Evolutionary conservation across 1,140 invertebrate species (phyloP).

Genomic region (Macrotrachela quadricornifera): DNA sequence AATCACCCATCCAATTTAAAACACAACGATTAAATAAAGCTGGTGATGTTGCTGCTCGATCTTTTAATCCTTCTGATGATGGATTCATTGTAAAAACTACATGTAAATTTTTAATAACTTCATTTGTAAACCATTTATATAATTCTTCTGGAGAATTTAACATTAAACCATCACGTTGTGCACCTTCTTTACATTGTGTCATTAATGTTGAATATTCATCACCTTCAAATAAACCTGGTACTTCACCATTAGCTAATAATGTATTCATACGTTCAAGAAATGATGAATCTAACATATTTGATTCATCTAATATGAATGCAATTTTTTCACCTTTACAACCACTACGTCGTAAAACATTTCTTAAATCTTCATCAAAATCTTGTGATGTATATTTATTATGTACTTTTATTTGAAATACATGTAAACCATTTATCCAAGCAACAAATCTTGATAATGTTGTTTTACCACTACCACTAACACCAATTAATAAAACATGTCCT

Average conservation of each 20-base stretch:
- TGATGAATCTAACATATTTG: slow-evolving; percentile 90
- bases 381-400: slow-evolving; percentile 96
- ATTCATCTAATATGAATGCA: slow-evolving; percentile 94
- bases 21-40: slow-evolving; percentile 98
- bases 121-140: slow-evolving; percentile 90
- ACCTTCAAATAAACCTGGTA: slow-evolving; percentile 36
- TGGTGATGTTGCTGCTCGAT: slow-evolving; percentile 88
- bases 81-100: slow-evolving; percentile 99
- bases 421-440: slow-evolving; percentile 97
- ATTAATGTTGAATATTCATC: slow-evolving; percentile 95
- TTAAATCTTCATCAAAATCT: slow-evolving; percentile 95
- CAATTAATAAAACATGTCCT: slow-evolving; percentile 29
- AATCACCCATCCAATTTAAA: slow-evolving; percentile 99
- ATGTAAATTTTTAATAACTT: slow-evolving; percentile 81
- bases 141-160: slow-evolving; percentile 90
- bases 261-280: slow-evolving; percentile 99
- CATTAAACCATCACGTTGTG: slow-evolving; percentile 90
- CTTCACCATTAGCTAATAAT: slow-evolving; percentile 89
- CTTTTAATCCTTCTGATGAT: slow-evolving; percentile 85
- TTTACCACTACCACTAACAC: slow-evolving; percentile 90
- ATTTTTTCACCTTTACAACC: slow-evolving; percentile 97
- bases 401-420: slow-evolving; percentile 86
- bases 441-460: slow-evolving; percentile 95
- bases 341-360: slow-evolving; percentile 67
- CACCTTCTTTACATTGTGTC: slow-evolving; percentile 98